These are phyloP conservation scores for Drosophila tani DNA, from an alignment of 1,140 invertebrate genomes.

Conservation along the genomic window DNA sequence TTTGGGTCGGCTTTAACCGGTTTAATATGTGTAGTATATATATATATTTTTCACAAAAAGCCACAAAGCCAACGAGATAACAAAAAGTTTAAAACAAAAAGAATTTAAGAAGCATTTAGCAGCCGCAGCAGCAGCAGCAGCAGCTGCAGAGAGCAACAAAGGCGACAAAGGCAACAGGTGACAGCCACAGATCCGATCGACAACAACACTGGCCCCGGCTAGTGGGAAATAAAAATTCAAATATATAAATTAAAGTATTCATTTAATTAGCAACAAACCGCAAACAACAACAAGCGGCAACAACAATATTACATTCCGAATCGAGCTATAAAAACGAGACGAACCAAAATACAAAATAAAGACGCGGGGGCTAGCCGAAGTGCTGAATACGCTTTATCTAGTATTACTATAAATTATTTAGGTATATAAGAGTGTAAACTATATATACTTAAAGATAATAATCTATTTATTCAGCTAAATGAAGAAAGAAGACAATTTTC, in stretches of 20 bases:
- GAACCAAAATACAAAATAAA: slow-evolving; percentile 9
- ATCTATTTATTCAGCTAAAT: too few species aligned
- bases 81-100: slow-evolving; percentile 39
- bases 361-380: background rate
- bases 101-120: slow-evolving; percentile 38
- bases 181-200: slow-evolving; percentile 44
- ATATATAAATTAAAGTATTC: slow-evolving; percentile 51
- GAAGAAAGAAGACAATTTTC: too few species aligned
- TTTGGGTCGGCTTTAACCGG: slow-evolving; percentile 69
- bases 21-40: slow-evolving; percentile 53
- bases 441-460: too few species aligned
- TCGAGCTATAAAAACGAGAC: slow-evolving; percentile 8
- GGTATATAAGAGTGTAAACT: background rate
- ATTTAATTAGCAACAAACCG: slow-evolving; percentile 60
- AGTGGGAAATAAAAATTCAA: slow-evolving; percentile 42
- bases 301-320: slow-evolving; percentile 21
- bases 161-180: slow-evolving; percentile 62
- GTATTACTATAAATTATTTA: too few species aligned
- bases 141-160: slow-evolving; percentile 45
- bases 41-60: slow-evolving; percentile 39
- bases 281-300: slow-evolving; percentile 3
- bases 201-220: slow-evolving; percentile 15
- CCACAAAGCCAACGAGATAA: slow-evolving; percentile 45
- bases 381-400: slow-evolving; percentile 19
- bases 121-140: slow-evolving; percentile 13